Evolutionary conservation across 23 tunicate genomes (phyloP).

Genomic region (Diplosoma virens): DNA sequence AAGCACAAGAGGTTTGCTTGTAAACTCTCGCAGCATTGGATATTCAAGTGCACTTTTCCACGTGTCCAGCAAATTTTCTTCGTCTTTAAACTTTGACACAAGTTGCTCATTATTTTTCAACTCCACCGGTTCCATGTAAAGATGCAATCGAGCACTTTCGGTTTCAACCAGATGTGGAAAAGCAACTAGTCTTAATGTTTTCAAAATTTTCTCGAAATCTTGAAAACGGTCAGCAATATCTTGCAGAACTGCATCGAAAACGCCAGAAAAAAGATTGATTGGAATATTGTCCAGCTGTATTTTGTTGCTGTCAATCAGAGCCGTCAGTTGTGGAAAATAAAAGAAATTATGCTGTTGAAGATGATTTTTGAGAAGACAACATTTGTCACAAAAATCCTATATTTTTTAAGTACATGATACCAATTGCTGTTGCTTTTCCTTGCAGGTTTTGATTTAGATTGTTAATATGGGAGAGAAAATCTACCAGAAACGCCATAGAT

Average conservation of each 20-base stretch:
- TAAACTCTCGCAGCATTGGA: background rate
- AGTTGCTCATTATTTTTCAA: too few relatives aligned
- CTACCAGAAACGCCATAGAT: conserved; percentile 50
- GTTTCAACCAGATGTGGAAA: too few relatives aligned
- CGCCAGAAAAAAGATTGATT: conserved; percentile 31
- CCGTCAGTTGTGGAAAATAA: conserved; percentile 30
- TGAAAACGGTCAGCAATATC: conserved; percentile 23
- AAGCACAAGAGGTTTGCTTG: background rate
- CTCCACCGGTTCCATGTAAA: too few relatives aligned
- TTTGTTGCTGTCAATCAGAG: conserved; percentile 26
- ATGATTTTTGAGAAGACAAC: conserved; percentile 19
- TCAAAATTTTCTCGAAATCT: too few relatives aligned
- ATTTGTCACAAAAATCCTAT: too few relatives aligned
- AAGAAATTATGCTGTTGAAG: conserved; percentile 27
- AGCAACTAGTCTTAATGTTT: too few relatives aligned
- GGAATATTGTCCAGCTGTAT: conserved; percentile 21
- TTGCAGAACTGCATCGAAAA: conserved; percentile 40
- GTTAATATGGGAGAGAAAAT: conserved; percentile 35
- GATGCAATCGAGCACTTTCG: too few relatives aligned
- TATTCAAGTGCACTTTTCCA: conserved; percentile 8
- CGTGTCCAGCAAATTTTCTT: too few relatives aligned
- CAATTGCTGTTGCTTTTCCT: conserved; percentile 7
- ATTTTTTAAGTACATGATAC: too few relatives aligned
- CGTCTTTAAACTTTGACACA: too few relatives aligned
- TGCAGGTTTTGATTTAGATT: background rate